Evolutionary conservation across 2,113 vertebrate species (phyloP), one percentile per base, ranked within the genome.

Genomic region (Corythornis vintsioides): DNA sequence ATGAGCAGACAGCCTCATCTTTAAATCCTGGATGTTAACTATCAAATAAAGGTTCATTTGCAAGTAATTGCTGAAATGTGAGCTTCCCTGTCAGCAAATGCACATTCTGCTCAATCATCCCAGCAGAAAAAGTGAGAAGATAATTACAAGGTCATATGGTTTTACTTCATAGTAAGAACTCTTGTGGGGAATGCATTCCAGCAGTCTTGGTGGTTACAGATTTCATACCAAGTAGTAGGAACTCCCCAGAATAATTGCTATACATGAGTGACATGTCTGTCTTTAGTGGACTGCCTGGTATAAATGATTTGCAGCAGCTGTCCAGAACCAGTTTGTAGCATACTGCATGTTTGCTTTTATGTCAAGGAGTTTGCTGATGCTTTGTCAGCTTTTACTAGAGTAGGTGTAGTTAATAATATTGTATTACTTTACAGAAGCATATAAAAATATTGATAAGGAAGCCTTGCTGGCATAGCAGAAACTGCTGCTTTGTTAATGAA

Each of bases 21-120:
- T 87, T 85, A 89, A 89, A 42, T 66, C 35, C 50, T 47, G 50
- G 10, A 69, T 90, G 26, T 55, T 85, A 92, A 77, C 60, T 61
- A 53, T 40, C 35, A 65, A 86, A 61, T 92, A 53, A 92, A 63
- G 10, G 11, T 20, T 95, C 10, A 24, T 61, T 94, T 95, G 59
- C 0, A 0, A 87, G n/a, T 79, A 84, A 78, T 70, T 80, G 42
- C 42, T 85, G 47, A 60, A 86, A 64, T 35, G 11, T 33, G 35
- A 56, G 48, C 71, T 92, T 74, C 7, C 15, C 14, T 83, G 13
- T 69, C 71, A 59, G 33, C 21, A 60, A 55, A 56, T 74, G 56
- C 43, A 47, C 6, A 38, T 79, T 24, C 25, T 89, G 29, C 29
- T 89, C 16, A 48, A 87, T 43, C 24, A 35, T 43, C 6, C 25